Base-by-base conservation (phyloP, 2,888 invertebrate genomes). In the Apodemia hepburni region DNA sequence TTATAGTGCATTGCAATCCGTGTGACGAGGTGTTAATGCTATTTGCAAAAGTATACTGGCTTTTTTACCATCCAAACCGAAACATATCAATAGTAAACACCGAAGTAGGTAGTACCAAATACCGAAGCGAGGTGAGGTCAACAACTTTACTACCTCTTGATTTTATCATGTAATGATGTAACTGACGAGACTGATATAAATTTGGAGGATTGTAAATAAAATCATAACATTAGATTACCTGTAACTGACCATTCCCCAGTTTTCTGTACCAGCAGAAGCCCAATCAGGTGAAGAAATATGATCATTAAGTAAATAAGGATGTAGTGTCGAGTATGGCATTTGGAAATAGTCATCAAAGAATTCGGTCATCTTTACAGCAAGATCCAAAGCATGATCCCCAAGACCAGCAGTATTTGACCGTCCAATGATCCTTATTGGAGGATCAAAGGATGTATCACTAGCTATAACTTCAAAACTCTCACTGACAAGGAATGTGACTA, bases 401-500 rank as follows among this genome's bases (percentile, higher is more conserved):
- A 87, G 77, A 12, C 84, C 82, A 8, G 58, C 77, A 0, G 87
- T 84, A 62, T 88, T 91, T 0, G 90, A 90, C 73, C 90, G 78
- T 0, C 85, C 89, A 11, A 91, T 90, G 12, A 91, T 84, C 61
- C 90, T 85, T 59, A 91, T 76, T 6, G 88, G 73, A 3, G 89
- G 89, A 7, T 64, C 73, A 58, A 83, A 79, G 1, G 81, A 73
- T 0, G 69, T 75, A 47, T 89, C 73, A 67, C 86, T 70, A 6
- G 90, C 89, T 3, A 91, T 83, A 0, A 88, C 84, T 69, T 71
- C 69, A 67, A 91, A 90, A 0, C 81, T 76, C 67, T 91, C 91
- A 64, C 91, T 91, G 27, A 98, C 94, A 0, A 97, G 93, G 77
- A 98, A 95, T 0, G 97, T 98, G 0, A 98, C 93, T 5, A 98